A percentile compares a stretch with the other conserved stretches of the same genome.
Conservation (phyloP, 2,888 invertebrate genomes). For the Cataglyphis altisquamis region DNA sequence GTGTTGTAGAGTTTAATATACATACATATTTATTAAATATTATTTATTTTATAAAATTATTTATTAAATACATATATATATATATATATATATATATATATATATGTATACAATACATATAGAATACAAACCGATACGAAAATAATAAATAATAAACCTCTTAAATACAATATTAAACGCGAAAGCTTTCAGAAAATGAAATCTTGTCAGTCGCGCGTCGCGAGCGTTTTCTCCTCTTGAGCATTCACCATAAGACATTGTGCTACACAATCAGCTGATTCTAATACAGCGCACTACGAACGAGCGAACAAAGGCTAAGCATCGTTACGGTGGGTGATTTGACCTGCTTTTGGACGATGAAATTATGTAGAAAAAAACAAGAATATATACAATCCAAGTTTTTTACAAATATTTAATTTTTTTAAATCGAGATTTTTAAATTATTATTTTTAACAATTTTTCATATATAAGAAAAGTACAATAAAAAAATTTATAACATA, state of each 20-base stretch:
- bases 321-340: slow-evolving; percentile 34
- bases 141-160: background rate
- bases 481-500: background rate
- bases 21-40: background rate
- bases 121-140: background rate
- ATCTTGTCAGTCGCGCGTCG: background rate
- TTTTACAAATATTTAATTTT: background rate
- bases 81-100: background rate
- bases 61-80: background rate
- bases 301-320: slow-evolving; percentile 23
- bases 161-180: slow-evolving; percentile 9
- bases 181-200: slow-evolving; percentile 17
- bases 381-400: background rate
- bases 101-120: background rate
- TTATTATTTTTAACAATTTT: background rate
- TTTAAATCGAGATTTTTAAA: background rate
- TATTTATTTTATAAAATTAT: background rate
- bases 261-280: slow-evolving; percentile 37
- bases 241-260: slow-evolving; percentile 8
- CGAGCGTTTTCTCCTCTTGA: slow-evolving; percentile 19
- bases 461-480: background rate
- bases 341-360: slow-evolving; percentile 21
- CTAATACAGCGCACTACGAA: background rate
- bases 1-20: background rate
- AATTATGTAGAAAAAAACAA: background rate